Base-by-base conservation (phyloP, 2,888 invertebrate genomes). In the Amblyjoppa proteus region DNA sequence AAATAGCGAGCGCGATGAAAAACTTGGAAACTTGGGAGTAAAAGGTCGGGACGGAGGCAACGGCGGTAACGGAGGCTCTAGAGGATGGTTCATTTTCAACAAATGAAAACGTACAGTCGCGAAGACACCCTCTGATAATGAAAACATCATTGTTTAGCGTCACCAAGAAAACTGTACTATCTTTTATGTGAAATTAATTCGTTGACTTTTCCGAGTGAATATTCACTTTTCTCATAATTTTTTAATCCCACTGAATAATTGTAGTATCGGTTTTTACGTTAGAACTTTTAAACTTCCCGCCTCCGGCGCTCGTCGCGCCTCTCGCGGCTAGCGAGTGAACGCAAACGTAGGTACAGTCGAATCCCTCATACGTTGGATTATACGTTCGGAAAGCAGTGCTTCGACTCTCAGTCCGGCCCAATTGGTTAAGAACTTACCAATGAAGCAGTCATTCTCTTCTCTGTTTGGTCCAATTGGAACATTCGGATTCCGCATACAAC, bases 1-100 rank as follows among this genome's bases (percentile, higher is more conserved):
- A 90, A 91, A 90, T 86, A 89, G 87, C 88, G 86, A 87, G 83
- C 80, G 89, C 88, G 89, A 90, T 89, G 89, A 90, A 90, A 89
- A 91, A 90, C 88, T 90, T 88, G 88, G 77, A 90, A 89, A n/a
- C n/a, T n/a, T n/a, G 82, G 20, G 51, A 84, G 87, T 81, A 85
- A 88, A 86, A 83, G 81, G 77, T 81, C 81, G 81, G 77, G 78
- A 68, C 74, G 64, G 82, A 70, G 74, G 66, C 68, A 77, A 49
- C 53, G 78, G 34, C 16, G 45, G 64, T 51, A 58, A 66, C 34
- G 71, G 68, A 41, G 25, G n/a, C 25, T 61, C 13, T 45, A 31
- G 68, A 41, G 1, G 61, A 49, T 75, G 64, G 74, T 51, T 64
- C 66, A 13, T n/a, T 3, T 34, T 28, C 31, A 20, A 51, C 20